Evolutionary conservation across 2,888 invertebrate species (phyloP), one percentile per base, ranked within the genome.

Genomic region (Apeira syringaria): DNA sequence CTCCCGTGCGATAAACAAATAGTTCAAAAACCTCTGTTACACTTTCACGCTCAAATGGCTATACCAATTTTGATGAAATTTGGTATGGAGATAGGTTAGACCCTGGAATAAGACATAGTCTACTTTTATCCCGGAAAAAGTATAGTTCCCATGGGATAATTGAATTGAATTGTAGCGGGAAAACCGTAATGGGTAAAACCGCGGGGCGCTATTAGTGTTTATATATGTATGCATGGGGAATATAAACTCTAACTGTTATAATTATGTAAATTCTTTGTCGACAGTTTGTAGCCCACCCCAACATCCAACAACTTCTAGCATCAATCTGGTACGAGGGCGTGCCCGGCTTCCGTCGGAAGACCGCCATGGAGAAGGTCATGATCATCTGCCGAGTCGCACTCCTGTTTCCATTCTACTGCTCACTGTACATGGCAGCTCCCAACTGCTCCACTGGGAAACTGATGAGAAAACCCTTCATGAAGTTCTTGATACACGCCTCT

Each of bases 251-350:
- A n/a, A n/a, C 20, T 7, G 7, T 6, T 7, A 20, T 22, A 22
- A 7, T 0, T 27, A 20, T 9, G 10, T 31, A 1, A 17, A 20
- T 20, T 20, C 20, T 20, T 7, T 2, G 5, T 7, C 7, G 1
- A 20, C 22, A 96, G 96, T 98, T 98, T 75, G 97, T 98, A 36
- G 95, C 98, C n/a, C 98, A 98, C 81, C 95, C 98, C 1, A 97
- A 97, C 79, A 96, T 98, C 60, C 98, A 98, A 76, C 98, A 98
- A 78, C 90, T 98, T 3, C 82, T 98, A 20, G 96, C 97, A 0
- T 92, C 97, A 0, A 93, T 98, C 60, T 98, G 98, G 98, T 98
- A 98, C 78, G 98, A 98, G 61, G 98, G 98, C 0, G 93, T 98
- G 12, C 98, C 98, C 0, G 98, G 98, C 0, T 98, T 98, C 84